Evolutionary conservation across 2,113 vertebrate species (phyloP).

Genomic region (Dendropsophus ebraccatus): DNA sequence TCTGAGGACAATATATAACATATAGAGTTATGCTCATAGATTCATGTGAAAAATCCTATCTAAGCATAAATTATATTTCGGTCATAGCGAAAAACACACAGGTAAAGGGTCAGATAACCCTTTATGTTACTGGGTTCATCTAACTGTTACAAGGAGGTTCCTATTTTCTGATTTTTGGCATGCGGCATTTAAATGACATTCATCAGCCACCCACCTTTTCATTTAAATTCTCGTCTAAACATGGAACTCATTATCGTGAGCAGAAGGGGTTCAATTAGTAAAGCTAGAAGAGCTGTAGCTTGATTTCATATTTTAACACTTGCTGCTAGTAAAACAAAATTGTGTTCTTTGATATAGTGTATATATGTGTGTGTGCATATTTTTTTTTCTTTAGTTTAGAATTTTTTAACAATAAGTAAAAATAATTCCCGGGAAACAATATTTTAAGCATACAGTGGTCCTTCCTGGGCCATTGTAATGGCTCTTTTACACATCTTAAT

Average conservation of each 20-base stretch:
- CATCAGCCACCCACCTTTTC: neutral
- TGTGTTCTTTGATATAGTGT: neutral
- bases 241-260: constrained; percentile 2
- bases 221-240: neutral
- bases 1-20: too few relatives aligned
- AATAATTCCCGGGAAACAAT: too few relatives aligned
- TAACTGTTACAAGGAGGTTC: neutral
- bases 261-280: neutral
- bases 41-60: too few relatives aligned
- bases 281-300: neutral
- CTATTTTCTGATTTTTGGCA: constrained; percentile 11
- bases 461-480: too few relatives aligned
- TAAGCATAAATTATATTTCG: neutral
- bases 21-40: too few relatives aligned
- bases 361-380: neutral
- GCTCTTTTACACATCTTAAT: too few relatives aligned
- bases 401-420: too few relatives aligned
- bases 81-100: neutral
- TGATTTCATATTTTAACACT: neutral
- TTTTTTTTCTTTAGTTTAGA: too few relatives aligned
- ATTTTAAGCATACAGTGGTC: too few relatives aligned
- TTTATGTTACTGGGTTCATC: neutral
- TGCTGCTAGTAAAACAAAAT: neutral
- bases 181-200: neutral
- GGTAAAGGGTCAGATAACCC: neutral